phyloP scores from a whole-genome alignment of 2,797 vertebrate species.

The Chromobotia macracanthus region DNA sequence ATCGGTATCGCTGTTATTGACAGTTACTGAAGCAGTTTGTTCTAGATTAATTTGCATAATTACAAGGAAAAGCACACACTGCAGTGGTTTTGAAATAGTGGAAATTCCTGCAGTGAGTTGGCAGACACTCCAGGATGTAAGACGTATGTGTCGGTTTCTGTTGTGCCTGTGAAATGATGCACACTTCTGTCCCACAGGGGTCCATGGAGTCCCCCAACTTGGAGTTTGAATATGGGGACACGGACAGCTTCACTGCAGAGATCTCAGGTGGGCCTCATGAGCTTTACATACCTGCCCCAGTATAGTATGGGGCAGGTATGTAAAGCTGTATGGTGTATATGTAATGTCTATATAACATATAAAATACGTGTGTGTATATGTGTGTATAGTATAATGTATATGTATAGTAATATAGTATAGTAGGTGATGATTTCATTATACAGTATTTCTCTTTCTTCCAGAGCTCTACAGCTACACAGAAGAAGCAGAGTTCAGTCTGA shows the following conservation, averaged over 20 bases:
- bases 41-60: slow-evolving; percentile 46
- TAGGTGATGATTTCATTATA: not conserved
- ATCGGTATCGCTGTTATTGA: not conserved
- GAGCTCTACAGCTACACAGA: slow-evolving; percentile 98
- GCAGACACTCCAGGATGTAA: slow-evolving; percentile 17
- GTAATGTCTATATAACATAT: too few species aligned
- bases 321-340: too few species aligned
- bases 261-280: slow-evolving; percentile 83
- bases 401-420: too few species aligned
- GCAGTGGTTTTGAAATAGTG: slow-evolving; percentile 39
- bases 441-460: slow-evolving; percentile 60
- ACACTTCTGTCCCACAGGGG: slow-evolving; percentile 74
- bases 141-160: slow-evolving; percentile 39
- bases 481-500: slow-evolving; percentile 88
- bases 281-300: not conserved
- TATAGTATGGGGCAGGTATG: too few species aligned
- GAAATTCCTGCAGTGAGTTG: slow-evolving; percentile 50
- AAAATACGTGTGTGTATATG: too few species aligned
- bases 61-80: slow-evolving; percentile 27
- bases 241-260: slow-evolving; percentile 81
- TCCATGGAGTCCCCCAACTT: slow-evolving; percentile 92
- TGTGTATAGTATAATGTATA: too few species aligned
- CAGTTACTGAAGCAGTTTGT: slow-evolving; percentile 15
- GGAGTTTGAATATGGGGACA: slow-evolving; percentile 92
- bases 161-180: slow-evolving; percentile 10